Base-by-base conservation (phyloP, 1,140 invertebrate species). In the Cardiocondyla obscurior region DNA sequence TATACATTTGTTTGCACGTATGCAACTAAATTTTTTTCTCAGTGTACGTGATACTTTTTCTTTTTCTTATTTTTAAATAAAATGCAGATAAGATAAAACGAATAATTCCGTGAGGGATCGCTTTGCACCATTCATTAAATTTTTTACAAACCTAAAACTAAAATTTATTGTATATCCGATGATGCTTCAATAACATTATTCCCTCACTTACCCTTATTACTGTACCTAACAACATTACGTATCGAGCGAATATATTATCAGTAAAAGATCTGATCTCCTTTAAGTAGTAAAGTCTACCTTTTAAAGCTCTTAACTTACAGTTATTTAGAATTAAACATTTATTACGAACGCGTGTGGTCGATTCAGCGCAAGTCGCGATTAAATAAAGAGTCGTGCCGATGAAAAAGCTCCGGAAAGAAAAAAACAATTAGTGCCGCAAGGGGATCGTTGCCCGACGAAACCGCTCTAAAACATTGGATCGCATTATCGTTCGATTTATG, bases 381-480 rank as follows among this genome's bases (percentile, higher is more conserved):
- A 76, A 85, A 87, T 0, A 42, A 76, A 74, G 46, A 7, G 6
- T 67, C 30, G 25, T 82, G 55, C 62, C 30, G 55, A 64, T 44
- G 19, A 28, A 53, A 64, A 60, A 64, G 33, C 67, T 73, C 7
- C 57, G 28, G 14, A 81, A 87, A 77, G 22, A 77, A 82, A 85
- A 62, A 6, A 84, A n/a, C 49, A 28, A 62, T 86, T 84, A 84
- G 85, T 85, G 65, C 77, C 82, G 79, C 83, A 85, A 82, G 60
- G 60, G 74, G 76, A 85, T 88, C 87, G 85, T 89, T 89, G 88
- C 83, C 72, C 69, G 81, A 89, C 76, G 85, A 89, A 88, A 88
- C 76, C 82, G 85, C 79, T n/a, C 57, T 85, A 82, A 85, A 14
- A 51, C 49, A 39, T 49, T 28, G 62, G 57, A 25, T 82, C 58